Evolutionary conservation across 1,140 invertebrate species (phyloP).

Genomic region (Psilanteris sp.): DNA sequence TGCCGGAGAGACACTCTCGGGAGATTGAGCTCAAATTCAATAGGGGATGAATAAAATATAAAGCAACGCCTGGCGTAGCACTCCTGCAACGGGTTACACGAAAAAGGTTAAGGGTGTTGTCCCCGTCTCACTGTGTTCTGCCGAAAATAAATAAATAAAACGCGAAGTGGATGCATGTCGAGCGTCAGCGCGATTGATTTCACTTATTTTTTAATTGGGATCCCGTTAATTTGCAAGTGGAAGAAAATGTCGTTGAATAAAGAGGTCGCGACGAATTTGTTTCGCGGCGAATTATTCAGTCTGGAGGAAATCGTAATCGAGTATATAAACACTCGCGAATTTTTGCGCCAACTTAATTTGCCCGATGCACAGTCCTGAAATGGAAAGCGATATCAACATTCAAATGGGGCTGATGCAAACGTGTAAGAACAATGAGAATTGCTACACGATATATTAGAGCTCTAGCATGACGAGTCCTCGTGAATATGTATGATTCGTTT

Average conservation of each 20-base stretch:
- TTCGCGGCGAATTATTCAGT: slow-evolving; percentile 59
- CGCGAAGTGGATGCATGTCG: slow-evolving; percentile 32
- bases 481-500: slow-evolving; percentile 45
- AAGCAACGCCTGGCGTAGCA: slow-evolving; percentile 65
- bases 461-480: slow-evolving; percentile 39
- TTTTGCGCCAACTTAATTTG: slow-evolving; percentile 43
- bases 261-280: slow-evolving; percentile 46
- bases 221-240: slow-evolving; percentile 40
- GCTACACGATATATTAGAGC: slow-evolving; percentile 24
- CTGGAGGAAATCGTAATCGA: slow-evolving; percentile 44
- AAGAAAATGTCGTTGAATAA: slow-evolving; percentile 19
- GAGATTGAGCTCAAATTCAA: slow-evolving; percentile 79
- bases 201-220: slow-evolving; percentile 57
- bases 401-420: slow-evolving; percentile 21
- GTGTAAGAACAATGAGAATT: slow-evolving; percentile 23
- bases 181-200: slow-evolving; percentile 13
- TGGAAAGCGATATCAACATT: slow-evolving; percentile 50
- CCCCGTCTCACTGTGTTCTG: not conserved
- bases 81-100: slow-evolving; percentile 51
- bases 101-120: slow-evolving; percentile 53
- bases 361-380: slow-evolving; percentile 24
- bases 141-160: slow-evolving; percentile 74
- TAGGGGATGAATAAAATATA: slow-evolving; percentile 80
- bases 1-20: slow-evolving; percentile 75
- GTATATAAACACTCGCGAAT: slow-evolving; percentile 44